Percentiles rank a stretch among this genome's conserved stretches.
phyloP scores from a whole-genome alignment of 2,888 invertebrate genomes.

The Caenorhabditis drosophilae region DNA sequence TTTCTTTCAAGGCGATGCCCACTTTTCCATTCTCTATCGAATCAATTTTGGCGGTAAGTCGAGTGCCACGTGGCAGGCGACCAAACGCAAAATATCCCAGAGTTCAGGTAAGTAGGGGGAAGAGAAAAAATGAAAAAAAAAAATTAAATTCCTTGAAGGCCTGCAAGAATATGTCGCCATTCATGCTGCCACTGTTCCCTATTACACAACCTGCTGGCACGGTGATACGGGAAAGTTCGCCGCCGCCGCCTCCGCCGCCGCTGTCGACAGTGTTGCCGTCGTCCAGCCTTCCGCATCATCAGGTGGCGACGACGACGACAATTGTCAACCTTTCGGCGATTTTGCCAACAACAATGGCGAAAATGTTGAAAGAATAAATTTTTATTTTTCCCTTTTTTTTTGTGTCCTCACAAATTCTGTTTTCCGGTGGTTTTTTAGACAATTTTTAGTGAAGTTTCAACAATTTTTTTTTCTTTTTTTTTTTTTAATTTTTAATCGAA shows the following conservation, averaged over 20 bases:
- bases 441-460: background rate
- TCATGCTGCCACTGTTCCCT: slow-evolving; percentile 71
- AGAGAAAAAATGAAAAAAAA: too few relatives aligned
- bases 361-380: background rate
- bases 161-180: slow-evolving; percentile 71
- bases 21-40: slow-evolving; percentile 71
- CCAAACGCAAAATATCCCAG: slow-evolving; percentile 73
- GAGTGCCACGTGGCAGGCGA: slow-evolving; percentile 71
- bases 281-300: too few relatives aligned
- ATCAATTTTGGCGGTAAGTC: slow-evolving; percentile 71
- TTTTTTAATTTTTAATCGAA: too few relatives aligned
- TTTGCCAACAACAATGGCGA: background rate
- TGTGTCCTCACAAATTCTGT: background rate
- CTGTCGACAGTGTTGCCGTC: too few relatives aligned
- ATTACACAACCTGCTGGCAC: slow-evolving; percentile 73
- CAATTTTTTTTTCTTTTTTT: background rate
- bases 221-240: slow-evolving; percentile 42
- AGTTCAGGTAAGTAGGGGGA: slow-evolving; percentile 66
- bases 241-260: background rate
- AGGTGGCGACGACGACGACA: too few relatives aligned
- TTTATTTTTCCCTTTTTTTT: background rate
- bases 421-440: background rate
- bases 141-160: slow-evolving; percentile 61
- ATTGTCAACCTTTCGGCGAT: background rate
- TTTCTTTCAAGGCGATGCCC: slow-evolving; percentile 22